These are phyloP conservation scores for Aphidoletes aphidimyza DNA, from an alignment of 2,888 invertebrate species.

Conservation along the genomic window DNA sequence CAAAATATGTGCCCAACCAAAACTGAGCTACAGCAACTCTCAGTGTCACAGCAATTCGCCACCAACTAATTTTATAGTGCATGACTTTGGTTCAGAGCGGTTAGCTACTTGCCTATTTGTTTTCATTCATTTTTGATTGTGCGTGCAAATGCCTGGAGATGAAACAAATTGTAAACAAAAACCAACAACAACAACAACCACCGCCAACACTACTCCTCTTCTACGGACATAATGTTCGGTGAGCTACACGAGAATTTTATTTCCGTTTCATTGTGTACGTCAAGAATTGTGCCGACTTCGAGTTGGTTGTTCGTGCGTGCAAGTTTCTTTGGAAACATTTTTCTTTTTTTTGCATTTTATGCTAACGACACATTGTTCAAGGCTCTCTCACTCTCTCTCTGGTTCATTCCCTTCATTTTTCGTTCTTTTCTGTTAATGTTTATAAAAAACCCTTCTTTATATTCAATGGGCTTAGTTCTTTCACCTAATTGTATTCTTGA, in stretches of 20 bases:
- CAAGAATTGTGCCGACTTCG: not conserved
- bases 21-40: not conserved
- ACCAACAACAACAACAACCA: not conserved
- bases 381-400: too few species aligned
- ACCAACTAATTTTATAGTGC: not conserved
- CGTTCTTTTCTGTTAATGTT: not conserved
- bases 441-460: conserved; percentile 11
- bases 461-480: not conserved
- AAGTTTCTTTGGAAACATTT: conserved; percentile 29
- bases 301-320: not conserved
- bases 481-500: not conserved
- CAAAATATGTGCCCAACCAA: conserved; percentile 9
- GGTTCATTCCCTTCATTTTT: not conserved
- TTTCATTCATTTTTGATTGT: not conserved
- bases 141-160: not conserved
- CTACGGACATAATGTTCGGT: not conserved
- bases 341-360: conserved; percentile 51
- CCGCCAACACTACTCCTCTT: not conserved
- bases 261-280: not conserved
- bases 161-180: not conserved
- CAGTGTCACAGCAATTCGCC: not conserved
- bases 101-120: not conserved
- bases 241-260: not conserved
- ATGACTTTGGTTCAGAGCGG: not conserved
- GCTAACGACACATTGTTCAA: conserved; percentile 38